phyloP scores from a whole-genome alignment of 2,797 vertebrate genomes.

The Enteromius thamalakanensis region DNA sequence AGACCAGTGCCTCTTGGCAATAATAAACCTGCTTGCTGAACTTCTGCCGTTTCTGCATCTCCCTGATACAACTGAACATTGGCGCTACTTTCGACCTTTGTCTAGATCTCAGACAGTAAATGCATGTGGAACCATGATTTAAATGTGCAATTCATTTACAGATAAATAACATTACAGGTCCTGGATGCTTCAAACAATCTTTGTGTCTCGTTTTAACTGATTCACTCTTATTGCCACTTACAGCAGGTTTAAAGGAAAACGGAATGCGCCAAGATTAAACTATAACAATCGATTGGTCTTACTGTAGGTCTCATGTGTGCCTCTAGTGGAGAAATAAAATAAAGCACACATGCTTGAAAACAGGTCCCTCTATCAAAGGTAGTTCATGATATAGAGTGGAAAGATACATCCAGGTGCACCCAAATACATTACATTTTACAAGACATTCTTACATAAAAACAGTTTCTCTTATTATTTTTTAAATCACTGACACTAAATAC shows the following conservation, averaged over 20 bases:
- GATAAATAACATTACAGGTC: neutral
- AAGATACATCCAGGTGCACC: neutral
- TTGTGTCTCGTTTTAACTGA: neutral
- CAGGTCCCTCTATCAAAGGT: neutral
- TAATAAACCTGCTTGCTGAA: constrained; percentile 27
- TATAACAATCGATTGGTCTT: constrained; percentile 46
- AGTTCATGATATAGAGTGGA: neutral
- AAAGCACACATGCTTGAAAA: neutral
- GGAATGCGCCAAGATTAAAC: constrained; percentile 25
- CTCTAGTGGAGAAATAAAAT: constrained; percentile 3
- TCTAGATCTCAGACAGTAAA: neutral
- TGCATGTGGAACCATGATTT: neutral
- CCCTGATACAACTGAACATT: neutral
- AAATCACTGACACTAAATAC: neutral
- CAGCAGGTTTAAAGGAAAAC: neutral
- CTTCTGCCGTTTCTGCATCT: constrained; percentile 19
- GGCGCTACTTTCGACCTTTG: neutral
- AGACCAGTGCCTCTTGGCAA: constrained; percentile 55
- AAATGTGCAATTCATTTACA: neutral
- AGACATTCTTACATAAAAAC: neutral
- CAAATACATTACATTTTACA: constrained; percentile 1
- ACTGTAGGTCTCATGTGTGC: constrained; percentile 3
- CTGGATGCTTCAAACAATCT: neutral
- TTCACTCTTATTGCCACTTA: neutral
- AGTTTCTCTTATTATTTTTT: neutral